Conservation (phyloP, 1,140 invertebrate genomes). For the Drosophila saltans region DNA sequence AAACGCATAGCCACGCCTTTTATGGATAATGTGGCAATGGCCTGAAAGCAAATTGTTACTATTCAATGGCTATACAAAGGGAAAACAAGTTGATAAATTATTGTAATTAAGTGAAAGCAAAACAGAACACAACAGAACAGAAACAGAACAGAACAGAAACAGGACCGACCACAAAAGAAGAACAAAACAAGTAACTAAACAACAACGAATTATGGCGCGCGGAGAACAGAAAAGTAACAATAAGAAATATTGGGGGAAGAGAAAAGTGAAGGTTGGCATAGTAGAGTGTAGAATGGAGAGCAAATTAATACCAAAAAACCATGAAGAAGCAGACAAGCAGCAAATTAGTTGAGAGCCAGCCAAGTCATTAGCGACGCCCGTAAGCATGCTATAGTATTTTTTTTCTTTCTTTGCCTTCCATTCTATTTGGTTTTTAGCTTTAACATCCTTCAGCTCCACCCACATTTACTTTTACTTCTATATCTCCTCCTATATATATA, state of each 20-base stretch:
- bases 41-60: constrained; percentile 7
- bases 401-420: constrained; percentile 10
- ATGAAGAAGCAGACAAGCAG: constrained; percentile 42
- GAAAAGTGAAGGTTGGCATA: no score
- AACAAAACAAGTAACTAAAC: constrained; percentile 1
- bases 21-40: constrained; percentile 3
- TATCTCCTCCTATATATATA: no score
- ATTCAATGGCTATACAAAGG: constrained; percentile 3
- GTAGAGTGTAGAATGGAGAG: constrained; percentile 19
- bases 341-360: constrained; percentile 57
- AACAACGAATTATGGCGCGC: background rate
- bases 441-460: no score
- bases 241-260: no score
- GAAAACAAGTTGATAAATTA: constrained; percentile 61
- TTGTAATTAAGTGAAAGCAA: constrained; percentile 67
- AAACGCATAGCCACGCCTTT: constrained; percentile 2
- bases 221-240: background rate
- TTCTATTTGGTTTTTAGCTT: no score
- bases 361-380: constrained; percentile 55
- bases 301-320: constrained; percentile 55
- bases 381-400: constrained; percentile 32
- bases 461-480: no score
- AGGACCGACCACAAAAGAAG: constrained; percentile 24
- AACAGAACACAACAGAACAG: constrained; percentile 1
- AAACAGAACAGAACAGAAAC: background rate